Evolutionary conservation across 2,797 vertebrate species (phyloP), one percentile per base, ranked within the genome.

Genomic region (Pampus argenteus): DNA sequence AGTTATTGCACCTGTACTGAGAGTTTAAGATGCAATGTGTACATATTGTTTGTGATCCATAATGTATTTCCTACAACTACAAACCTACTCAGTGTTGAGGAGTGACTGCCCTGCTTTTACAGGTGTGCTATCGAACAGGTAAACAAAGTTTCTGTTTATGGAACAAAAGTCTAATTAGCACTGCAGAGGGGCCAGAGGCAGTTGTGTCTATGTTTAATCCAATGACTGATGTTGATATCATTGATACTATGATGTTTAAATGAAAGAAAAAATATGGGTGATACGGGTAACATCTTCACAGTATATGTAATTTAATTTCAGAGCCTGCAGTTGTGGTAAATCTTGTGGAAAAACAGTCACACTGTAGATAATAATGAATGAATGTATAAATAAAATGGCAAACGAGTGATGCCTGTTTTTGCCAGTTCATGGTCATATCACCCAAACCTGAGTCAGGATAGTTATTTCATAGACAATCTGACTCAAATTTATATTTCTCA

Each of bases 271-370:
- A 50, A 10, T 15, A 0, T 36, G 9, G 2, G 2, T 25, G 23
- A 31, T 55, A 36, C 36, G 6, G 20, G 49, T 36, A 10, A 11
- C 3, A 50, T 13, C 29, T 62, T 36, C 44, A 60, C 26, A 58
- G 26, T 44, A 18, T 34, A 44, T 44, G 20, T 22, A 31, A 42
- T 58, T 50, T 48, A 38, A 42, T 56, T 56, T 42, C 38, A 51
- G 52, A 47, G 15, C 65, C 26, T 57, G 18, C 45, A 23, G 42
- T 28, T 55, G 57, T 42, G 50, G 18, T 66, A 69, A 69, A 31
- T 13, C 4, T 10, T 34, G n/a, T n/a, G n/a, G n/a, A n/a, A n/a
- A n/a, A n/a, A n/a, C n/a, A n/a, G n/a, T n/a, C n/a, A n/a, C n/a
- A n/a, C 3, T 31, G 2, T 29, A 22, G 42, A 57, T 38, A 14